phyloP scores from a whole-genome alignment of 2,888 invertebrate species.

The Eupithecia subumbrata region DNA sequence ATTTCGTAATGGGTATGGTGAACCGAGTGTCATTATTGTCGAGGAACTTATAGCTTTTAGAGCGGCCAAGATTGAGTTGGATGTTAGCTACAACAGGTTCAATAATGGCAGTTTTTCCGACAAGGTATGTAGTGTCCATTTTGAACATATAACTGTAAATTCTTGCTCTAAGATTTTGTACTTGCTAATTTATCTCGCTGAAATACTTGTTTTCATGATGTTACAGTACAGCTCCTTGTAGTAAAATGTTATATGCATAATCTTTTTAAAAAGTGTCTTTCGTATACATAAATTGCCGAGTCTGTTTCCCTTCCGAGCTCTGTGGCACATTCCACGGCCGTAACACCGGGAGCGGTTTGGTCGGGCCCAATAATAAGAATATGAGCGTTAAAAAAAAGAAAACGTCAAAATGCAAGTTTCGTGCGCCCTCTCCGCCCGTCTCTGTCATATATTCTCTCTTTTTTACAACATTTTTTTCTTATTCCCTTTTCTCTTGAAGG shows the following conservation, averaged over 20 bases:
- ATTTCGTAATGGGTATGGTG: slow-evolving; percentile 53
- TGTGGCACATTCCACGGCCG: slow-evolving; percentile 79
- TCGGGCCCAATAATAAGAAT: slow-evolving; percentile 81
- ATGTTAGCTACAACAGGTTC: neutral
- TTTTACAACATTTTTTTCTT: slow-evolving; percentile 50
- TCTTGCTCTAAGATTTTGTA: neutral
- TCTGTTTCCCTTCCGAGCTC: slow-evolving; percentile 62
- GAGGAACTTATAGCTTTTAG: slow-evolving; percentile 24
- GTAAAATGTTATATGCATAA: neutral
- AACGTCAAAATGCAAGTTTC: slow-evolving; percentile 73
- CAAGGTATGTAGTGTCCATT: neutral
- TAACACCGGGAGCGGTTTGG: slow-evolving; percentile 83
- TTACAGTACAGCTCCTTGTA: neutral
- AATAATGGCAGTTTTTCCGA: neutral
- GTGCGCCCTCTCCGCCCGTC: slow-evolving; percentile 67
- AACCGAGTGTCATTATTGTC: slow-evolving; percentile 39
- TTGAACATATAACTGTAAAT: neutral
- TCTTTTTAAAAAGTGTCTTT: neutral
- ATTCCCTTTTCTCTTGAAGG: slow-evolving; percentile 58
- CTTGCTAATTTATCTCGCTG: neutral
- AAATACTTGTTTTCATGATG: neutral
- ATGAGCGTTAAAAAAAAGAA: slow-evolving; percentile 79
- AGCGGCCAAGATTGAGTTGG: slow-evolving; percentile 5
- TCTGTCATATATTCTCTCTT: slow-evolving; percentile 62
- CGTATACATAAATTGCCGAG: slow-evolving; percentile 54